A percentile compares a stretch with the other conserved stretches of the same genome.
Conservation (phyloP, 2,888 invertebrate species). For the Chrysina gloriosa region DNA sequence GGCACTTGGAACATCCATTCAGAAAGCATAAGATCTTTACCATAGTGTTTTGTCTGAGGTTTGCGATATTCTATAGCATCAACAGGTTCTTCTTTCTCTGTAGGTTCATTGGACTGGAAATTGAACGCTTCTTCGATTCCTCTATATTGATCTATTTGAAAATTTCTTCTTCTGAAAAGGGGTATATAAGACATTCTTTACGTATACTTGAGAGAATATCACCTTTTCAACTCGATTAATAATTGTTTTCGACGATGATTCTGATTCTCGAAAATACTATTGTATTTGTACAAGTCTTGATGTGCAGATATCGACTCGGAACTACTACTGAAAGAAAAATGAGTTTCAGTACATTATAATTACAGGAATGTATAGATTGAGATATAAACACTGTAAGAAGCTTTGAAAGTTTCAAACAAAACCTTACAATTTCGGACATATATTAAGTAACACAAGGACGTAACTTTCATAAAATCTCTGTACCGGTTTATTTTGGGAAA, state of each 20-base stretch:
- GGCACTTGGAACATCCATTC: slow-evolving; percentile 95
- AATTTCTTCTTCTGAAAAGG: slow-evolving; percentile 66
- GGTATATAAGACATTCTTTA: slow-evolving; percentile 16
- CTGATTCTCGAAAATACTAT: slow-evolving; percentile 48
- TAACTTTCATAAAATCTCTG: no score
- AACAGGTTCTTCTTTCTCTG: slow-evolving; percentile 51
- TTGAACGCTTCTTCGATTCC: slow-evolving; percentile 67
- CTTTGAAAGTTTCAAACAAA: no score
- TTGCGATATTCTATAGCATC: slow-evolving; percentile 56
- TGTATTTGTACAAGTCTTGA: slow-evolving; percentile 43
- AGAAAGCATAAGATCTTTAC: slow-evolving; percentile 83
- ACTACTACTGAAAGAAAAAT: neutral
- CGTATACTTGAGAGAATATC: slow-evolving; percentile 56
- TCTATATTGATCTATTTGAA: slow-evolving; percentile 66
- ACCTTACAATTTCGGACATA: no score
- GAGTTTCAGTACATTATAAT: no score
- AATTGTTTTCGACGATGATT: slow-evolving; percentile 67
- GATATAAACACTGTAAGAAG: no score
- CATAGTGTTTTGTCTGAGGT: slow-evolving; percentile 54
- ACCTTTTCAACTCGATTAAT: slow-evolving; percentile 71
- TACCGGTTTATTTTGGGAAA: no score
- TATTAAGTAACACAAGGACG: no score
- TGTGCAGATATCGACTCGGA: neutral
- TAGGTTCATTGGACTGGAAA: slow-evolving; percentile 53
- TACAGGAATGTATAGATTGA: no score